Evolutionary conservation across 2,113 vertebrate genomes (phyloP).

Genomic region (Orcinus orca): DNA sequence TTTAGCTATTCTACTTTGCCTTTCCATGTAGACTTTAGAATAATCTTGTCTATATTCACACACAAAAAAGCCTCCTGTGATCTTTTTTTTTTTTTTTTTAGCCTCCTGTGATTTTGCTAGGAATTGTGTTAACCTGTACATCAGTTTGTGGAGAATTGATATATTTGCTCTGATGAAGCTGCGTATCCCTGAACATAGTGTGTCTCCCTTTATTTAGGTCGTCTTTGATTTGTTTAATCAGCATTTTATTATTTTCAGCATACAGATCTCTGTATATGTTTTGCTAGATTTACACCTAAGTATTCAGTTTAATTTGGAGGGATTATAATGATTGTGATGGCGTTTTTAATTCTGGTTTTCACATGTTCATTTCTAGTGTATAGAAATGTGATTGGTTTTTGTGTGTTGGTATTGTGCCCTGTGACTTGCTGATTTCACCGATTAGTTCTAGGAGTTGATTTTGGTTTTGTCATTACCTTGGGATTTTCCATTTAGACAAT

Average conservation of each 20-base stretch:
- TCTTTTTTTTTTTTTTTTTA: too few relatives aligned
- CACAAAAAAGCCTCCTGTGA: background rate
- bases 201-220: too few relatives aligned
- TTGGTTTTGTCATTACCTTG: background rate
- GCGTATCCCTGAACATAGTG: fast-evolving
- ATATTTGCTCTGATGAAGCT: background rate
- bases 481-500: background rate
- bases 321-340: background rate
- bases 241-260: background rate
- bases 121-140: background rate
- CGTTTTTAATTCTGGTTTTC: background rate
- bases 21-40: fast-evolving
- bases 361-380: fast-evolving
- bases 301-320: background rate
- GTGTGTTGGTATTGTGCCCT: background rate
- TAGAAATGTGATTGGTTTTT: background rate
- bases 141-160: background rate
- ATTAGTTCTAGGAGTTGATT: background rate
- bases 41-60: background rate
- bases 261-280: background rate
- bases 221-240: background rate
- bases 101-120: background rate
- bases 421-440: background rate
- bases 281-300: background rate
- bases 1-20: fast-evolving